These are phyloP conservation scores for Lophotriccus pileatus DNA, from an alignment of 2,797 vertebrate species.

Conservation along the genomic window DNA sequence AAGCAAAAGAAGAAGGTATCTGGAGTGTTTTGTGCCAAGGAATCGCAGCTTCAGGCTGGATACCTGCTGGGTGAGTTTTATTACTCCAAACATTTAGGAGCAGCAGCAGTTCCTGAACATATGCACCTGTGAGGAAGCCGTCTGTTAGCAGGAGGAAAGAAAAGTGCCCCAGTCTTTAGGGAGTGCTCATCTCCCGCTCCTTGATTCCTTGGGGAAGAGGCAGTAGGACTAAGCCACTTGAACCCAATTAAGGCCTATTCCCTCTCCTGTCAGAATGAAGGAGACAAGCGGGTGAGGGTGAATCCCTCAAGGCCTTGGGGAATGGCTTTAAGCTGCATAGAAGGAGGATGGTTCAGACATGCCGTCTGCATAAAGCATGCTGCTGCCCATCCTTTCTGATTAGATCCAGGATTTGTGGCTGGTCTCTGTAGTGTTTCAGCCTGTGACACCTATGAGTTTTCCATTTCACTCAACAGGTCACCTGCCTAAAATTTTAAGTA, in stretches of 20 bases:
- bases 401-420: neutral
- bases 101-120: neutral
- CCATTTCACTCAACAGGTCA: neutral
- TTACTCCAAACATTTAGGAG: rapidly evolving
- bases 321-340: neutral
- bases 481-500: neutral
- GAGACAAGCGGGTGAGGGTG: rapidly evolving
- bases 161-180: neutral
- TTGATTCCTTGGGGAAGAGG: neutral
- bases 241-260: neutral
- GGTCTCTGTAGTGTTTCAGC: neutral
- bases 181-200: rapidly evolving
- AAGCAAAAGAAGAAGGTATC: rapidly evolving
- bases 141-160: neutral
- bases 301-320: rapidly evolving
- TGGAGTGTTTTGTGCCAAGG: neutral
- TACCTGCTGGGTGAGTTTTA: too few species aligned
- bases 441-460: neutral
- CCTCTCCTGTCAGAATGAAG: neutral
- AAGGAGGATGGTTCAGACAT: neutral
- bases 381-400: neutral
- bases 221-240: rapidly evolving
- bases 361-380: neutral
- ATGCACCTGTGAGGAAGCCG: rapidly evolving
- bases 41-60: neutral